These are phyloP conservation scores for Xanthostigma xanthostigma DNA, from an alignment of 2,888 invertebrate genomes.

Conservation along the genomic window DNA sequence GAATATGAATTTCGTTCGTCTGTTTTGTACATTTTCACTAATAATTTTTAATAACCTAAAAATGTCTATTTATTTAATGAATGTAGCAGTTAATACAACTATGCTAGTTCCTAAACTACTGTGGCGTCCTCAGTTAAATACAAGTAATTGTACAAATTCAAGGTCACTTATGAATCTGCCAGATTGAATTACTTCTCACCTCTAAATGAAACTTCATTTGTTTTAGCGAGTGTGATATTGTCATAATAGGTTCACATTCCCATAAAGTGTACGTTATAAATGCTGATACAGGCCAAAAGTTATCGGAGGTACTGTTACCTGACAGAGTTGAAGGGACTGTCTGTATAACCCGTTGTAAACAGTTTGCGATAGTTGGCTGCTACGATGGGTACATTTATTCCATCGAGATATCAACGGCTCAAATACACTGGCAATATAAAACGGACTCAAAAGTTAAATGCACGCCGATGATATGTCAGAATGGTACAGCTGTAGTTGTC, in stretches of 20 bases:
- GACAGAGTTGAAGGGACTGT: slow-evolving; percentile 54
- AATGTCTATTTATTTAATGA: no score
- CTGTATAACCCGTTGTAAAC: slow-evolving; percentile 26
- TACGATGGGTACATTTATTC: slow-evolving; percentile 61
- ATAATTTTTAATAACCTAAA: no score
- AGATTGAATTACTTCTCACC: not conserved
- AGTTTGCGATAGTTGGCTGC: slow-evolving; percentile 52
- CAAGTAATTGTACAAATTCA: no score
- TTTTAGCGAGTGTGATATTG: slow-evolving; percentile 21
- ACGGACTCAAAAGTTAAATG: slow-evolving; percentile 52
- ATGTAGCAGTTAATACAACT: no score
- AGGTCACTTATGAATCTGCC: not conserved
- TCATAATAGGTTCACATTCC: slow-evolving; percentile 60
- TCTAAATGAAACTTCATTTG: slow-evolving; percentile 8
- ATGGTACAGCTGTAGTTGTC: slow-evolving; percentile 35
- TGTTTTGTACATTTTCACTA: no score
- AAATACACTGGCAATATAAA: slow-evolving; percentile 43
- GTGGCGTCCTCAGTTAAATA: no score
- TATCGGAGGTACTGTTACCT: slow-evolving; percentile 36
- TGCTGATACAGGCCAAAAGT: slow-evolving; percentile 33
- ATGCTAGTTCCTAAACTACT: no score
- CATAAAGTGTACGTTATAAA: slow-evolving; percentile 48
- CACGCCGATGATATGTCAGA: slow-evolving; percentile 30
- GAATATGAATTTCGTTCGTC: no score
- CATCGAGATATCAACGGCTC: slow-evolving; percentile 36